These are phyloP conservation scores for Cheilosia urbana DNA, from an alignment of 2,888 invertebrate genomes.

Conservation along the genomic window DNA sequence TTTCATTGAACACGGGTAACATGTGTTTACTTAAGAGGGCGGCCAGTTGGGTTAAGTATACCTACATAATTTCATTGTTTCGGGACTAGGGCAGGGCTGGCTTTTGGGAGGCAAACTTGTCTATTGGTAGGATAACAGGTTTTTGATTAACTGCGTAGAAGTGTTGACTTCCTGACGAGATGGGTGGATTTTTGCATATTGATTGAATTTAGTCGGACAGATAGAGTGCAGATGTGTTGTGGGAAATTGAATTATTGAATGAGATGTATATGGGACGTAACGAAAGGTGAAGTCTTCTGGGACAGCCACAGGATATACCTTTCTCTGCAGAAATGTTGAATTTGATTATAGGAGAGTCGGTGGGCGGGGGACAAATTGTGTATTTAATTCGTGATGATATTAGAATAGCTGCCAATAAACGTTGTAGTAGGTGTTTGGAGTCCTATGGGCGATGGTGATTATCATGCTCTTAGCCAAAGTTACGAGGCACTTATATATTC, in stretches of 20 bases:
- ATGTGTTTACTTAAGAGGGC: constrained; percentile 50
- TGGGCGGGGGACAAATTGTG: no score
- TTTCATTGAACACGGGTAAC: constrained; percentile 58
- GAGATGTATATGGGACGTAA: constrained; percentile 1
- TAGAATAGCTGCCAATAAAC: no score
- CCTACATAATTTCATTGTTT: constrained; percentile 60
- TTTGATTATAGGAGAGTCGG: no score
- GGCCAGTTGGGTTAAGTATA: constrained; percentile 43
- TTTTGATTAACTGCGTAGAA: constrained; percentile 57
- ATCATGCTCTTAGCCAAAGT: no score
- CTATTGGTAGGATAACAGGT: constrained; percentile 45
- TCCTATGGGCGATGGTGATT: no score
- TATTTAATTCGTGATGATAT: no score
- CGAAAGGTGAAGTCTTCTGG: neutral
- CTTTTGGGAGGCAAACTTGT: neutral
- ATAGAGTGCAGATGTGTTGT: constrained; percentile 14
- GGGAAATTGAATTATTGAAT: constrained; percentile 61
- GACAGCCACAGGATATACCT: neutral
- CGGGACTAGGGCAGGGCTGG: neutral
- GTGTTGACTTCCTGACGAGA: constrained; percentile 54
- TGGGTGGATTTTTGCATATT: constrained; percentile 62
- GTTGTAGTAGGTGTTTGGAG: no score
- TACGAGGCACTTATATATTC: no score
- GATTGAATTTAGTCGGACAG: constrained; percentile 41
- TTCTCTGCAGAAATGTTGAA: neutral